phyloP scores from a whole-genome alignment of 2,888 invertebrate species.

The Eupelmus urozonus region DNA sequence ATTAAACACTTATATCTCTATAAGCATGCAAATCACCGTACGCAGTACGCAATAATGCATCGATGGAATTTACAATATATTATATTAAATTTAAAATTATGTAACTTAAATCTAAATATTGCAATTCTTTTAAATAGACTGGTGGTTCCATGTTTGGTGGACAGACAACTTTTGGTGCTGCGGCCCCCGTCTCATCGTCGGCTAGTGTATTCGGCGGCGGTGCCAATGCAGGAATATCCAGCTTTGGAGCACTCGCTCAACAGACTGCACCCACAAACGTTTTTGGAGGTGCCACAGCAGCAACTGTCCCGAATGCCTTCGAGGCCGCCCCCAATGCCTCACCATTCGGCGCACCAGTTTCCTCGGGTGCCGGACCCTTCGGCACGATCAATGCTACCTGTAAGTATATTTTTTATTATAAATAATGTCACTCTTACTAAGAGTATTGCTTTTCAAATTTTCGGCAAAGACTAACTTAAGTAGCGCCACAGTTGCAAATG shows the following conservation, averaged over 20 bases:
- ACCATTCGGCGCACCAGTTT: constrained; percentile 41
- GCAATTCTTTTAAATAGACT: neutral
- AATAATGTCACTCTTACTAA: no score
- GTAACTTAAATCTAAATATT: neutral
- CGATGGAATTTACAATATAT: no score
- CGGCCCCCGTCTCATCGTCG: constrained; percentile 32
- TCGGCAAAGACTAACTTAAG: no score
- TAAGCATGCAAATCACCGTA: no score
- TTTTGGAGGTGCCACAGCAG: constrained; percentile 39
- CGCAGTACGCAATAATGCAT: neutral
- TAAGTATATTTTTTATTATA: no score
- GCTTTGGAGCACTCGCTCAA: constrained; percentile 61
- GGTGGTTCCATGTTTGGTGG: constrained; percentile 51
- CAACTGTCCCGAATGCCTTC: constrained; percentile 19
- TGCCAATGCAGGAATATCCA: constrained; percentile 57
- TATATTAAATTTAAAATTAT: no score
- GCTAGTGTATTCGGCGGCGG: constrained; percentile 62
- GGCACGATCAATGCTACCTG: constrained; percentile 32
- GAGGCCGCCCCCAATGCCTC: constrained; percentile 40
- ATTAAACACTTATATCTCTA: no score
- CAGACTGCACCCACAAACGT: constrained; percentile 52
- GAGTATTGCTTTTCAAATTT: no score
- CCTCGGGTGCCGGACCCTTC: constrained; percentile 41
- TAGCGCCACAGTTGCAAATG: no score
- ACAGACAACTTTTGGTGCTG: constrained; percentile 56